Conservation (phyloP, 2,113 vertebrate species). For the Rana temporaria region DNA sequence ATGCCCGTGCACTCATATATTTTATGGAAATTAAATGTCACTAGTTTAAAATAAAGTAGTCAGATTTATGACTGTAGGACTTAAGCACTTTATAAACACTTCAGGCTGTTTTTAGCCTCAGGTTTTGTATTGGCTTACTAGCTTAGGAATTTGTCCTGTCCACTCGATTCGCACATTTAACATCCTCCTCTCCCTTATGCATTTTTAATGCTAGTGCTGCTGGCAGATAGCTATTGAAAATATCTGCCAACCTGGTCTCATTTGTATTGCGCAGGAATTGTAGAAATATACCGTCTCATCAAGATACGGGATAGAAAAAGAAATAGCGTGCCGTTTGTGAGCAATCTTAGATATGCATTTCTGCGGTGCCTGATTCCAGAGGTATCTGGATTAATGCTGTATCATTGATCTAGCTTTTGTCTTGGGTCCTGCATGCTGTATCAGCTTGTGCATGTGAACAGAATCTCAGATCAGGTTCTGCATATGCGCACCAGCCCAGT, state of each 20-base stretch:
- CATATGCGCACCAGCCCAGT: slow-evolving; percentile 12
- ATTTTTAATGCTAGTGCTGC: slow-evolving; percentile 28
- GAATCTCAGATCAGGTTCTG: slow-evolving; percentile 62
- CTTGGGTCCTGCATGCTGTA: slow-evolving; percentile 46
- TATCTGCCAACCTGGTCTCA: slow-evolving; percentile 31
- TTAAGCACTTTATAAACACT: background rate
- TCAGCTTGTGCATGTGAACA: slow-evolving; percentile 57
- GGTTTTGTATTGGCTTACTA: background rate
- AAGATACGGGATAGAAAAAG: slow-evolving; percentile 37
- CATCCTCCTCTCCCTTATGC: slow-evolving; percentile 16
- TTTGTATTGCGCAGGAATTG: slow-evolving; percentile 44
- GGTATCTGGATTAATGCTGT: slow-evolving; percentile 55
- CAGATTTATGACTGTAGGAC: slow-evolving; percentile 7
- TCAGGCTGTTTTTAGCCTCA: background rate
- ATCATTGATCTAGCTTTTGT: slow-evolving; percentile 60
- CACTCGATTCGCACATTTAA: background rate
- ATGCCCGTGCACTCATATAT: slow-evolving; percentile 8
- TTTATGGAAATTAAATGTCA: background rate
- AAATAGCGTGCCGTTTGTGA: slow-evolving; percentile 11
- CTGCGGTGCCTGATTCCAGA: slow-evolving; percentile 53
- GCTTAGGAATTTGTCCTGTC: slow-evolving; percentile 2
- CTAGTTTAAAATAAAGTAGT: background rate
- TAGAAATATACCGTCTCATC: slow-evolving; percentile 47
- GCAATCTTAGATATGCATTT: slow-evolving; percentile 20
- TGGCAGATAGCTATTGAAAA: slow-evolving; percentile 30